These are phyloP conservation scores for Thecophora atra DNA, from an alignment of 2,888 invertebrate species.

Conservation along the genomic window DNA sequence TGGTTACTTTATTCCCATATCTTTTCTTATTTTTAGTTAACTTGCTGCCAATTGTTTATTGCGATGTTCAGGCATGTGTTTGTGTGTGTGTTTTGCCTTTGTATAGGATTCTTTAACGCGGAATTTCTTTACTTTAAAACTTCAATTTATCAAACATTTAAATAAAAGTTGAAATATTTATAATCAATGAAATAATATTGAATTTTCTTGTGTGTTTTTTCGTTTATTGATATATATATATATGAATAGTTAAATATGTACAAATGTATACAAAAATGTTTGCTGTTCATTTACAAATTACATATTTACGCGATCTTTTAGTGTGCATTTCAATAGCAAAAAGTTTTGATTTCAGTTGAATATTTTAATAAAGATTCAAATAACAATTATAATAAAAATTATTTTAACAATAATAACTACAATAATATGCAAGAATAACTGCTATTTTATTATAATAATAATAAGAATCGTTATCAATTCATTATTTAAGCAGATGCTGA, in stretches of 20 bases:
- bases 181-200: background rate
- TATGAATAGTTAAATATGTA: too few relatives aligned
- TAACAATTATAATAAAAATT: constrained; percentile 13
- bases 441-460: too few relatives aligned
- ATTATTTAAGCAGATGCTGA: too few relatives aligned
- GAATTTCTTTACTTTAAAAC: too few relatives aligned
- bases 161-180: background rate
- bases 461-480: too few relatives aligned
- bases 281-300: too few relatives aligned
- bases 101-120: background rate
- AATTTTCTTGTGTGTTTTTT: background rate
- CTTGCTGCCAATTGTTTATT: constrained; percentile 11
- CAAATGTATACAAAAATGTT: too few relatives aligned
- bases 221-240: background rate
- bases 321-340: too few relatives aligned
- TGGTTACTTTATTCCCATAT: background rate
- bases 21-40: background rate
- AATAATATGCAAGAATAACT: too few relatives aligned
- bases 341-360: constrained; percentile 8
- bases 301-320: too few relatives aligned
- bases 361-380: constrained; percentile 22
- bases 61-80: background rate
- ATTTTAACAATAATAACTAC: background rate
- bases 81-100: background rate
- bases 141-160: too few relatives aligned